These are phyloP conservation scores for Willisornis vidua DNA, from an alignment of 2,113 vertebrate genomes.

Conservation along the genomic window DNA sequence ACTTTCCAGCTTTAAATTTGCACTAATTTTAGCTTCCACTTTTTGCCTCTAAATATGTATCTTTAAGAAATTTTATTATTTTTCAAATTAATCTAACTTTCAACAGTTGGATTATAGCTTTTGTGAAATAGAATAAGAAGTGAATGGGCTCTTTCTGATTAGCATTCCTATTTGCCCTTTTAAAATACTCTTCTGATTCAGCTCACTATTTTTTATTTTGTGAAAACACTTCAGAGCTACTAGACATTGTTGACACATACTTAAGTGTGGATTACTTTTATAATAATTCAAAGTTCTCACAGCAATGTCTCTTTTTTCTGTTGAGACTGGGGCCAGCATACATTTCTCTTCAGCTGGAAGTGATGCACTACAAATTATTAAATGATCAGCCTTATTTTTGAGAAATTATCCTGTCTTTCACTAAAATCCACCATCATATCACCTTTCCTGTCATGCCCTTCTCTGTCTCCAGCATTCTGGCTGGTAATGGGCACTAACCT, in stretches of 20 bases:
- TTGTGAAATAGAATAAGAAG: neutral
- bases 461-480: neutral
- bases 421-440: neutral
- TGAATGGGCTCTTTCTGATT: neutral
- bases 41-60: neutral
- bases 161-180: neutral
- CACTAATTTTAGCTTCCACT: neutral
- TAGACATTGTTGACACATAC: neutral
- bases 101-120: neutral
- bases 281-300: neutral
- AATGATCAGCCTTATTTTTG: neutral
- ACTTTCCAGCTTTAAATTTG: neutral
- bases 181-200: neutral
- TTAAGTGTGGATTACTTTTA: neutral
- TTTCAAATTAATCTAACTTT: neutral
- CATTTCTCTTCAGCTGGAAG: neutral
- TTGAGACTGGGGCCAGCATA: neutral
- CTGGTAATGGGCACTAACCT: neutral
- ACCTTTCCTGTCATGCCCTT: neutral
- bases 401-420: neutral
- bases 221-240: neutral
- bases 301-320: neutral
- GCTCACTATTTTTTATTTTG: neutral
- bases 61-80: neutral
- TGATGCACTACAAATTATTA: neutral